Conservation (phyloP, 64 coral and sea anemone genomes). For the Platygyra sinensis region DNA sequence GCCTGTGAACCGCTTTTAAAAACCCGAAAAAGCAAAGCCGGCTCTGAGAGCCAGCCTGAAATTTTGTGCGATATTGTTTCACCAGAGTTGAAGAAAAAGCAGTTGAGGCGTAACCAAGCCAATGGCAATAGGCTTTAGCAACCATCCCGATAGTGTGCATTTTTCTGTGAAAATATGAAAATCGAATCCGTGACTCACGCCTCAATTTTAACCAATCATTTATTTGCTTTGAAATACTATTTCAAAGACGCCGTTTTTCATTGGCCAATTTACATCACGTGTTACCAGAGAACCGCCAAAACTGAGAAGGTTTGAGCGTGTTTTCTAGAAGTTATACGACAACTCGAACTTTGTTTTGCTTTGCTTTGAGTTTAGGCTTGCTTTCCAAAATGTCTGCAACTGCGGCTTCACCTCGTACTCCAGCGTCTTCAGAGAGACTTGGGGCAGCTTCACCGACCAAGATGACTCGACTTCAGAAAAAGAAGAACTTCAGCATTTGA, state of each 20-base stretch:
- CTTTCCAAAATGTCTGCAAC: conserved; percentile 70
- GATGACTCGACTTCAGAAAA: conserved; percentile 89
- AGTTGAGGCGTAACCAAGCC: too few relatives aligned
- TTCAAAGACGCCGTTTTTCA: conserved; percentile 34
- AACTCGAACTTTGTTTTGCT: conserved; percentile 1
- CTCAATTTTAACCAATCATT: conserved; percentile 61
- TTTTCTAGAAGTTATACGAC: background rate
- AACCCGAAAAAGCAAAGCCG: too few relatives aligned
- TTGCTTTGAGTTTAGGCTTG: conserved; percentile 19
- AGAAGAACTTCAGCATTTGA: conserved; percentile 88
- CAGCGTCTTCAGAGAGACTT: conserved; percentile 54
- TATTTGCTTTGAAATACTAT: conserved; percentile 46
- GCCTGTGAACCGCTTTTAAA: too few relatives aligned
- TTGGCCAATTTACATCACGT: conserved; percentile 78
- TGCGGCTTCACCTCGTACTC: conserved; percentile 65
- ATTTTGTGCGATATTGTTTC: too few relatives aligned
- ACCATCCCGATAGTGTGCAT: background rate
- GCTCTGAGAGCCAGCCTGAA: too few relatives aligned
- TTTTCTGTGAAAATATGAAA: background rate
- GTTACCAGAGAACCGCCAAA: conserved; percentile 79
- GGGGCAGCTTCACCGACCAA: conserved; percentile 68
- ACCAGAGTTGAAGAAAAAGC: too few relatives aligned
- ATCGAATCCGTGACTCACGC: conserved; percentile 24
- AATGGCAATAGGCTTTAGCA: too few relatives aligned
- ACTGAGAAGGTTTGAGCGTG: conserved; percentile 42